Base-by-base conservation (phyloP, 2,888 invertebrate species). In the Sphaerolaimus hirsutus region DNA sequence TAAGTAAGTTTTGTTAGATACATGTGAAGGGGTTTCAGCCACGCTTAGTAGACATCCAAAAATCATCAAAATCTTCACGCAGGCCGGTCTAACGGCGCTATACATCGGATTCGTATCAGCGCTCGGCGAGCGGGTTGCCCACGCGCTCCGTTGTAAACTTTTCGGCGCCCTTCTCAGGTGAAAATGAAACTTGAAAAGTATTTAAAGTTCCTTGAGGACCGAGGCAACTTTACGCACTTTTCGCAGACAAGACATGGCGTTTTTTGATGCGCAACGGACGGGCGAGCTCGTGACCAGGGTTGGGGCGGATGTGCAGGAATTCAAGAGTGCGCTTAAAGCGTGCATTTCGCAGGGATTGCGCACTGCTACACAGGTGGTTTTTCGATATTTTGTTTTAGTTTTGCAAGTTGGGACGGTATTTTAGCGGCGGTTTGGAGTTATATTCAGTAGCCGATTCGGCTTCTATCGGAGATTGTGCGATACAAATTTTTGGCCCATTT, bases 281-380 rank as follows among this genome's bases (percentile, higher is more conserved):
- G 89, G 89, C 0, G 89, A 89, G 66, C 73, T 91, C 41, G 75
- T 87, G 10, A 84, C 83, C 64, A 76, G 84, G 75, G 68, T 91
- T 51, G 87, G 87, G 25, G 75, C 79, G 41, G 91, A 93, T 67
- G 77, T 91, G 10, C 89, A 93, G 64, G 89, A 91, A 60, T 91
- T 93, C 64, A 93, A 93, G 67, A 84, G 87, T 56, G 79, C 82
- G 1, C 91, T 93, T 62, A 93, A 93, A 64, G 76, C 80, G 58
- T 79, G 80, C 24, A 76, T 93, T 41, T 81, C 89, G 1, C 87
- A 87, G 58, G 91, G 91, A 1, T 65, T 93, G 27, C 71, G 84
- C 48, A 82, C 84, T 42, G 65, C 73, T 3, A 79, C 87, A 0
- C 89, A 89, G 73, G 79, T 86, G 10, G 32, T 32, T 32, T 10